Conservation (phyloP, 2,888 invertebrate genomes). For the Holacanthella duospinosa region DNA sequence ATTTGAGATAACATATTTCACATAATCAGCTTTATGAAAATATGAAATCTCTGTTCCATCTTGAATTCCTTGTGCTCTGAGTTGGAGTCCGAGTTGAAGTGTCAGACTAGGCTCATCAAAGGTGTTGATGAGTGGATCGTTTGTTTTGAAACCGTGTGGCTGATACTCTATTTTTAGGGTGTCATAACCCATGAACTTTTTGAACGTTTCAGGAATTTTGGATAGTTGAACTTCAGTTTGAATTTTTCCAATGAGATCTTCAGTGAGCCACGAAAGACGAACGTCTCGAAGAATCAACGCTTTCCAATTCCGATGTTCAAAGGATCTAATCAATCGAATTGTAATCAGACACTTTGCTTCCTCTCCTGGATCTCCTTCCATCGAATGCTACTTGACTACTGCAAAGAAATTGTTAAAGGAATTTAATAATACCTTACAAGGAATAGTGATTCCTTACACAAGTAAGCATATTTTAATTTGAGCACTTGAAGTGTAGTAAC, state of each 20-base stretch:
- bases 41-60: constrained; percentile 42
- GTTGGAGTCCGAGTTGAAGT: constrained; percentile 32
- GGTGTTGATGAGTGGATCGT: constrained; percentile 41
- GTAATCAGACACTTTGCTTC: too few species aligned
- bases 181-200: constrained; percentile 39
- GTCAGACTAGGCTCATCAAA: constrained; percentile 40
- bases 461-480: too few species aligned
- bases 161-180: constrained; percentile 41
- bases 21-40: constrained; percentile 40
- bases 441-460: too few species aligned
- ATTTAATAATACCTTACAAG: too few species aligned
- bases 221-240: constrained; percentile 29
- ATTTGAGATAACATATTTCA: constrained; percentile 55
- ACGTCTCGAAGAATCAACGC: constrained; percentile 39
- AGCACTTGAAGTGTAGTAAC: too few species aligned
- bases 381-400: too few species aligned
- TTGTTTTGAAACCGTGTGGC: constrained; percentile 41
- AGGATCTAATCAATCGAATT: constrained; percentile 40
- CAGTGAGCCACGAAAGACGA: constrained; percentile 30
- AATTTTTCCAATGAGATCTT: constrained; percentile 36
- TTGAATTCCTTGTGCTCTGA: constrained; percentile 38
- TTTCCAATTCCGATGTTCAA: constrained; percentile 41
- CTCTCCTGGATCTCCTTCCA: too few species aligned
- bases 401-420: too few species aligned
- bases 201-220: constrained; percentile 39